Evolutionary conservation across 2,888 invertebrate species (phyloP), one percentile per base, ranked within the genome.

Genomic region (Eumerus sabulonum): DNA sequence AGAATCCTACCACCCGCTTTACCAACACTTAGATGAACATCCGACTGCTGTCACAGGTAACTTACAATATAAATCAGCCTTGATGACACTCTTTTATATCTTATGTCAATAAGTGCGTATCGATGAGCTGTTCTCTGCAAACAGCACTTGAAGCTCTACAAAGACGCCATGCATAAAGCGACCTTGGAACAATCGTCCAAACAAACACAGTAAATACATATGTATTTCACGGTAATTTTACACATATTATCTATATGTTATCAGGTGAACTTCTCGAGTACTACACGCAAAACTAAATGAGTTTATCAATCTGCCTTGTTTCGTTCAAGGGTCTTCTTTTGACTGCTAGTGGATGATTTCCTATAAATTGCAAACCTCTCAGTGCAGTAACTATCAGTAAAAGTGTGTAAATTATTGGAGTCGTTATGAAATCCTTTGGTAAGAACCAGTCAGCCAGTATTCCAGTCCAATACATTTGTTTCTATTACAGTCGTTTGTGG

Each of bases 381-480:
- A 1, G 11, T 40, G 4, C 9, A 11, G n/a, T 40, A 38, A 16
- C 1, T 47, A 70, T 59, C 47, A 64, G 67, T 74, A 48, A 27
- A 16, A 18, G 38, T 42, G 0, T 53, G 14, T 11, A 9, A 35
- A 18, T 12, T 14, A 19, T 7, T 35, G 38, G 12, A n/a, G 11
- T 14, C 27, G 12, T 12, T 11, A 76, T 76, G 76, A 76, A 66
- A 45, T 54, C 54, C 14, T 0, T 70, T 18, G 60, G 76, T 76
- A 70, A 64, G 63, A 1, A 36, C 14, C 7, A 5, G 7, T 27
- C 2, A 27, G 7, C 2, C 7, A 4, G 7, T 27, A n/a, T 27
- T 27, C 27, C 7, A 27, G 7, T 2, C 27, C 27, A 27, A 27
- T 4, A 4, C 7, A 7, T 27, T 4, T 4, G 2, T 27, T 27